Conservation (phyloP, 2,888 invertebrate species). For the Brachyptera risi region DNA sequence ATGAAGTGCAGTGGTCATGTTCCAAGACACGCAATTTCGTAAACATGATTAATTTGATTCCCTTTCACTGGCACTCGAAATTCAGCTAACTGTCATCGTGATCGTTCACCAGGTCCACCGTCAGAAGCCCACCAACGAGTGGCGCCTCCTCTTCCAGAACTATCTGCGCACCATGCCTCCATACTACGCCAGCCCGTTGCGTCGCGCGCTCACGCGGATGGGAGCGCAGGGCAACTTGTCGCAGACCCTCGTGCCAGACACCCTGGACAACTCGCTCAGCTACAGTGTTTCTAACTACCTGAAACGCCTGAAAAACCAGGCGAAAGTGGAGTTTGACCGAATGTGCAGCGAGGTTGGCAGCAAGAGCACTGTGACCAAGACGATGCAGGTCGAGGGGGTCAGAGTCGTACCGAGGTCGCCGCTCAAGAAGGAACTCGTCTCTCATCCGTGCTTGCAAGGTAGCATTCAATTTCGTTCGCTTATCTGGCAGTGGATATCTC, state of each 20-base stretch:
- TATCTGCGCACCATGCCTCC: slow-evolving; percentile 96
- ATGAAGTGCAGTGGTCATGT: too few relatives aligned
- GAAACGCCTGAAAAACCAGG: slow-evolving; percentile 92
- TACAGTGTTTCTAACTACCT: slow-evolving; percentile 92
- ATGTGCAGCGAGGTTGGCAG: slow-evolving; percentile 67
- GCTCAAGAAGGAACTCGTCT: slow-evolving; percentile 72
- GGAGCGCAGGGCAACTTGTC: slow-evolving; percentile 79
- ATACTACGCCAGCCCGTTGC: slow-evolving; percentile 86
- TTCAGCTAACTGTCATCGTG: neutral
- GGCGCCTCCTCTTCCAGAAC: slow-evolving; percentile 88
- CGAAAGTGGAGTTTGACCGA: slow-evolving; percentile 82
- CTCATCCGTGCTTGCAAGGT: slow-evolving; percentile 71
- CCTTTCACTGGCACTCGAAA: neutral
- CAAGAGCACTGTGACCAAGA: slow-evolving; percentile 42
- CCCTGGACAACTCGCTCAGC: slow-evolving; percentile 86
- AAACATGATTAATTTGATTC: too few relatives aligned
- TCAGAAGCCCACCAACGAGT: slow-evolving; percentile 86
- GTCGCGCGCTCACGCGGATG: slow-evolving; percentile 87
- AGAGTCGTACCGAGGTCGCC: slow-evolving; percentile 67
- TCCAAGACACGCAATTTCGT: too few relatives aligned
- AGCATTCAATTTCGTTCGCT: too few relatives aligned
- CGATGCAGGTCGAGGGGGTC: slow-evolving; percentile 69
- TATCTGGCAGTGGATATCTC: too few relatives aligned
- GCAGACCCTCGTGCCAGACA: slow-evolving; percentile 85
- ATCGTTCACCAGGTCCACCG: slow-evolving; percentile 59